Percentiles rank a stretch among this genome's conserved stretches.
These are phyloP conservation scores for Tyto alba DNA, from an alignment of 2,113 vertebrate genomes.

Conservation along the genomic window DNA sequence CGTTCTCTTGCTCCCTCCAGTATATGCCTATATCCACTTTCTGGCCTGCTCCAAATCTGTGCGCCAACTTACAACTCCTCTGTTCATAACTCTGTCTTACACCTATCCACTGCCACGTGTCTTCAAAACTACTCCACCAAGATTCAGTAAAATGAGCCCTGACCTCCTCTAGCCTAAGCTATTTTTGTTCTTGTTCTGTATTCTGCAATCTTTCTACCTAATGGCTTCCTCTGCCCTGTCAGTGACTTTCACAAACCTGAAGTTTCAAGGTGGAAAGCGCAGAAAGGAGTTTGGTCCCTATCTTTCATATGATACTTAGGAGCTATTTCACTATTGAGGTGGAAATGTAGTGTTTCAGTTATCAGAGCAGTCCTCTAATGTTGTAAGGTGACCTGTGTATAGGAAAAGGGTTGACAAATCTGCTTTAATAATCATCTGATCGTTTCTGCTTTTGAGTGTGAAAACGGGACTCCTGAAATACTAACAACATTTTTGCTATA, in stretches of 20 bases:
- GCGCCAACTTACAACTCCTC: fast-evolving
- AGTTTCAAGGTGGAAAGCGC: background rate
- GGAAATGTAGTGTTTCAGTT: background rate
- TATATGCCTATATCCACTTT: background rate
- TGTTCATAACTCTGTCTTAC: background rate
- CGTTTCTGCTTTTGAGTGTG: background rate
- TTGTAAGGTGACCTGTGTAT: background rate
- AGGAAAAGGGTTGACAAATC: background rate
- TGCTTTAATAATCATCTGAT: background rate
- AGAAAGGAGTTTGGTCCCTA: background rate
- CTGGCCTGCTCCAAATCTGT: background rate
- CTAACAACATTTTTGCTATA: background rate
- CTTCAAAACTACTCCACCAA: background rate
- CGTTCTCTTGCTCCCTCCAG: background rate
- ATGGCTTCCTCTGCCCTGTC: background rate
- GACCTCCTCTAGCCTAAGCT: background rate
- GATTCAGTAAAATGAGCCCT: background rate
- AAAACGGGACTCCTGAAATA: background rate
- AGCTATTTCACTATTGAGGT: background rate
- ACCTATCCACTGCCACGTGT: background rate
- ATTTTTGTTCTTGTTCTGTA: background rate
- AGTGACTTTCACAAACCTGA: background rate
- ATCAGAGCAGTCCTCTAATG: background rate
- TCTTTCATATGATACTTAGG: background rate
- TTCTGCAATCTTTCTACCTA: background rate